phyloP scores from a whole-genome alignment of 2,797 vertebrate genomes.

The Artibeus jamaicensis region DNA sequence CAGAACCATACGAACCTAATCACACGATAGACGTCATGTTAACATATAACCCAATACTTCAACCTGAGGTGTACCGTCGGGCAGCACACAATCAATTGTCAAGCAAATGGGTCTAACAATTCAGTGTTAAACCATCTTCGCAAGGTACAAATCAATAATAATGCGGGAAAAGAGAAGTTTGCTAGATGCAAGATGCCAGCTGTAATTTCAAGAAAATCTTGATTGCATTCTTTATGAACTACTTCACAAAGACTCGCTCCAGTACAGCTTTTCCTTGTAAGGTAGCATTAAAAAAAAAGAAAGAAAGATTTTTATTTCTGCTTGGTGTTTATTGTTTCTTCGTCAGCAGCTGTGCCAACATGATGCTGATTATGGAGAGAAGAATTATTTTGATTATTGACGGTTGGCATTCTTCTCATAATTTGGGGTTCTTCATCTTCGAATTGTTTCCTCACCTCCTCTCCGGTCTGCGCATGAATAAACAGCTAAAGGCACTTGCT shows the following conservation, averaged over 20 bases:
- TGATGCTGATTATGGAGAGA: slow-evolving; percentile 75
- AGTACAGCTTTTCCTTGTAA: slow-evolving; percentile 68
- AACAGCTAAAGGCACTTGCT: slow-evolving; percentile 63
- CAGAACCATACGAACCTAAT: not conserved
- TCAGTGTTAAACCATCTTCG: not conserved
- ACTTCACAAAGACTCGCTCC: slow-evolving; percentile 59
- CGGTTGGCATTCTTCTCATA: slow-evolving; percentile 75
- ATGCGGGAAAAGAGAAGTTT: slow-evolving; percentile 1
- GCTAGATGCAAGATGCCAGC: slow-evolving; percentile 51
- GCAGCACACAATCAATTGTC: not conserved
- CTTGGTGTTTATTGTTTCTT: slow-evolving; percentile 69
- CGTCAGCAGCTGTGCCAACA: slow-evolving; percentile 71
- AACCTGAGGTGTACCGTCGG: accelerated
- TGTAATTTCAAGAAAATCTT: slow-evolving; percentile 74
- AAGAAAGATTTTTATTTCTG: slow-evolving; percentile 58
- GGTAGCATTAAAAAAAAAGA: slow-evolving; percentile 61
- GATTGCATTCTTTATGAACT: slow-evolving; percentile 62
- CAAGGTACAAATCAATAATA: slow-evolving; percentile 56
- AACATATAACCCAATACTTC: not conserved
- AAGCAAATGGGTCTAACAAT: not conserved
- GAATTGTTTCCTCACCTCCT: slow-evolving; percentile 76
- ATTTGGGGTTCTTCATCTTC: slow-evolving; percentile 78
- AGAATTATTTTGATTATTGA: slow-evolving; percentile 82
- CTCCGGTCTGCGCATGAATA: slow-evolving; percentile 70
- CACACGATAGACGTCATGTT: not conserved